Evolutionary conservation across 2,888 invertebrate genomes (phyloP).

Genomic region (Saturnia japonica): DNA sequence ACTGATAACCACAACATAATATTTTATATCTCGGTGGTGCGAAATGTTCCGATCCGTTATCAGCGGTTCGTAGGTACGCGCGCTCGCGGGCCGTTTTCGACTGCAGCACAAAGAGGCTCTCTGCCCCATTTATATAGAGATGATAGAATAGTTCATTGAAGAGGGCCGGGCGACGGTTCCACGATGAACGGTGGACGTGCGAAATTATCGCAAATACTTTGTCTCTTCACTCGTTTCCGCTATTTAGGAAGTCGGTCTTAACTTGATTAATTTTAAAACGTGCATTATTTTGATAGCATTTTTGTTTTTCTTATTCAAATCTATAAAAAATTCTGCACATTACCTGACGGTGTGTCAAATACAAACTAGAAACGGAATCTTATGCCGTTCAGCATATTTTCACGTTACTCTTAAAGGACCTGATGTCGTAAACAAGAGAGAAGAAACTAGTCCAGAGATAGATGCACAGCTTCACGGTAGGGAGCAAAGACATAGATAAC

Average conservation of each 20-base stretch:
- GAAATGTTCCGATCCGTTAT: constrained; percentile 38
- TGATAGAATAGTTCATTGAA: constrained; percentile 59
- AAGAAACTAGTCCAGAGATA: too few species aligned
- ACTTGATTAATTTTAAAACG: background rate
- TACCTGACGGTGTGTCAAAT: background rate
- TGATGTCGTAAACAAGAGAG: too few species aligned
- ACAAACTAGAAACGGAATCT: background rate
- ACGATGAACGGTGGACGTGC: constrained; percentile 30
- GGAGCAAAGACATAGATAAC: too few species aligned
- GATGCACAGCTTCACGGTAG: too few species aligned
- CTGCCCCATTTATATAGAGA: constrained; percentile 74
- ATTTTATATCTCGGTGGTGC: constrained; percentile 42
- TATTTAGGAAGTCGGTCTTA: background rate
- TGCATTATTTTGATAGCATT: background rate
- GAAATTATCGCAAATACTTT: constrained; percentile 30
- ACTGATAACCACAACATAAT: constrained; percentile 46
- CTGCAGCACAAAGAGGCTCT: constrained; percentile 66
- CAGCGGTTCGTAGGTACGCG: constrained; percentile 51
- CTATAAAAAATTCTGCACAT: background rate
- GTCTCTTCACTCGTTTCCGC: background rate
- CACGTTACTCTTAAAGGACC: too few species aligned
- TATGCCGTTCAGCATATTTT: too few species aligned
- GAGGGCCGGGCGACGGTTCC: constrained; percentile 44
- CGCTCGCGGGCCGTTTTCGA: constrained; percentile 71
- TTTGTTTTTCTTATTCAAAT: background rate